These are phyloP conservation scores for Lepidocyrtoides sp. DNA, from an alignment of 2,888 invertebrate genomes.

Conservation along the genomic window DNA sequence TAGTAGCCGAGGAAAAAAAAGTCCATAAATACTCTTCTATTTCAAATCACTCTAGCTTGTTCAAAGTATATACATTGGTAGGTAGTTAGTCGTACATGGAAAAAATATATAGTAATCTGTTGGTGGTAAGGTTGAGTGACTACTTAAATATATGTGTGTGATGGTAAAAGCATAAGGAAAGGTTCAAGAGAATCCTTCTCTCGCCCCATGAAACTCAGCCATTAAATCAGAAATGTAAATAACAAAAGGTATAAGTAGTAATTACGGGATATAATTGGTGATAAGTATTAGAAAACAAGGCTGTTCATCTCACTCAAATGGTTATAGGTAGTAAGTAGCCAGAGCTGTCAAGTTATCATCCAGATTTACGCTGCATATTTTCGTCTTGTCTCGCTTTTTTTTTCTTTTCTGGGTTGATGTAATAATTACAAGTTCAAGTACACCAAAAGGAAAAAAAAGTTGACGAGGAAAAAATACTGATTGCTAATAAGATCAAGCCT, in stretches of 20 bases:
- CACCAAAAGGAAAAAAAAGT: slow-evolving; percentile 26
- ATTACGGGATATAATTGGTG: slow-evolving; percentile 77
- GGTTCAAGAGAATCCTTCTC: slow-evolving; percentile 44
- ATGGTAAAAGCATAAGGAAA: slow-evolving; percentile 11
- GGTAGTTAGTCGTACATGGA: background rate
- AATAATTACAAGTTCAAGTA: slow-evolving; percentile 76
- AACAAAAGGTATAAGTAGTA: slow-evolving; percentile 70
- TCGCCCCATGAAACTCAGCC: slow-evolving; percentile 47
- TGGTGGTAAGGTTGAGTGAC: slow-evolving; percentile 11
- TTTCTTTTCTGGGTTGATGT: slow-evolving; percentile 58
- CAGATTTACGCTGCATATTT: slow-evolving; percentile 69
- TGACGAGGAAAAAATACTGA: slow-evolving; percentile 50
- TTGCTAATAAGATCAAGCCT: slow-evolving; percentile 61
- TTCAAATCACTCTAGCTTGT: background rate
- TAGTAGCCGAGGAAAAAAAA: slow-evolving; percentile 13
- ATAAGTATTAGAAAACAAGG: slow-evolving; percentile 77
- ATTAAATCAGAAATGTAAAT: slow-evolving; percentile 78
- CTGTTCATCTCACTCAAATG: slow-evolving; percentile 72
- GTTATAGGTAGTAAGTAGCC: slow-evolving; percentile 61
- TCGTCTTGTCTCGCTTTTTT: slow-evolving; percentile 1
- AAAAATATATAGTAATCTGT: slow-evolving; percentile 11
- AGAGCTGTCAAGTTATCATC: slow-evolving; percentile 74
- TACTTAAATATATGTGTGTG: background rate
- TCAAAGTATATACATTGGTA: background rate
- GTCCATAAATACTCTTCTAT: background rate